Percentiles rank a stretch among this genome's conserved stretches.
These are phyloP conservation scores for Rhynchonema sp. DNA, from an alignment of 2,888 invertebrate genomes.

Conservation along the genomic window DNA sequence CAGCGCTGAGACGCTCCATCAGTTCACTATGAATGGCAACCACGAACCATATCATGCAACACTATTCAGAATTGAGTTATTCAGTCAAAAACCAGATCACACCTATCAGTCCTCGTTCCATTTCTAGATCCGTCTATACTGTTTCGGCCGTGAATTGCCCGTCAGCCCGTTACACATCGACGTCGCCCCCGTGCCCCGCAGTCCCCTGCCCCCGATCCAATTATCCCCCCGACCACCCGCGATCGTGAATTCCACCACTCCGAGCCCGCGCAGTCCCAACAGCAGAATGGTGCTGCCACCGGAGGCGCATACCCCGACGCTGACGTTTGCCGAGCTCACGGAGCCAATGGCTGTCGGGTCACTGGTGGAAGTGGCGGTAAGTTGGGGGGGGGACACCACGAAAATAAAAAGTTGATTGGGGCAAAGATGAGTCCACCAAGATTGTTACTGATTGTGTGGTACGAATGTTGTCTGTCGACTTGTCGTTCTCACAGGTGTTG, in stretches of 20 bases:
- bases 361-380: constrained; percentile 72
- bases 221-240: constrained; percentile 2
- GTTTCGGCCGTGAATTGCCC: constrained; percentile 19
- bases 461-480: no score
- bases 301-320: background rate
- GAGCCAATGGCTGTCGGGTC: constrained; percentile 75
- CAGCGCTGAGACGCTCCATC: no score
- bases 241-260: background rate
- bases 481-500: no score
- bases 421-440: no score
- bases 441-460: no score
- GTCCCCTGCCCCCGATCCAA: constrained; percentile 5
- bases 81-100: no score
- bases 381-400: no score
- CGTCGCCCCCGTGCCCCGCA: constrained; percentile 8
- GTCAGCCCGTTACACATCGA: constrained; percentile 19
- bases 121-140: constrained; percentile 20
- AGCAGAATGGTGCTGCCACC: constrained; percentile 1
- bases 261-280: background rate
- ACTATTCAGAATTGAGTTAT: no score
- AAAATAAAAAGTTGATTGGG: no score
- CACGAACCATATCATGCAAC: no score
- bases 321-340: constrained; percentile 48
- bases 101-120: background rate
- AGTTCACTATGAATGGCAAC: no score